phyloP scores from a whole-genome alignment of 2,797 vertebrate species.

The Nannoperca australis region DNA sequence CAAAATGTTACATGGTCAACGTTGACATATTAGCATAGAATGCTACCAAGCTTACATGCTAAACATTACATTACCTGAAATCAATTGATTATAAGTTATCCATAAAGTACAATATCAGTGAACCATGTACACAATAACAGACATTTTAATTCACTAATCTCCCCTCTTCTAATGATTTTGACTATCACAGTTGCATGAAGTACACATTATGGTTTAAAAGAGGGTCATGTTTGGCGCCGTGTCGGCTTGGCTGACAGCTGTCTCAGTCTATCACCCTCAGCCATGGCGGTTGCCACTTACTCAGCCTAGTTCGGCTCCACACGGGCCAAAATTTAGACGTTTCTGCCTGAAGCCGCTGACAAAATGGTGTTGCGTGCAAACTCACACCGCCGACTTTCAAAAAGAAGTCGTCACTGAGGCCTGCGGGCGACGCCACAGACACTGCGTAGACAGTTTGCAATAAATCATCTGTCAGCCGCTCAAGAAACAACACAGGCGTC shows the following conservation, averaged over 20 bases:
- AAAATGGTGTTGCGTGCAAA: neutral
- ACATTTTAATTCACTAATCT: neutral
- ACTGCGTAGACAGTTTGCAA: neutral
- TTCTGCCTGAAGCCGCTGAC: slow-evolving; percentile 18
- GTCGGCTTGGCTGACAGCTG: slow-evolving; percentile 23
- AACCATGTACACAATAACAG: neutral
- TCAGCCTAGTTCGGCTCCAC: neutral
- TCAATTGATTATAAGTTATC: neutral
- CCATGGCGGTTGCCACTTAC: neutral
- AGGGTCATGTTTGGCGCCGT: neutral
- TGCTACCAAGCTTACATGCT: neutral
- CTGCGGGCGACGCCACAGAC: neutral
- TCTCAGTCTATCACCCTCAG: slow-evolving; percentile 19
- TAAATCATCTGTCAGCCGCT: slow-evolving; percentile 13
- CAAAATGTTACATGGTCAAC: neutral
- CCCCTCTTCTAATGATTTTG: neutral
- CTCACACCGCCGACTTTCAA: neutral
- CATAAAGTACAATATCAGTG: neutral
- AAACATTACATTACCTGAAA: neutral
- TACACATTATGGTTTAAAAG: neutral
- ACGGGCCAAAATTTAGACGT: neutral
- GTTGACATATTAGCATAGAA: neutral
- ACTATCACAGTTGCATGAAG: neutral
- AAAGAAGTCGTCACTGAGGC: neutral
- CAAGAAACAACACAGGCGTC: neutral